Evolutionary conservation across 2,113 vertebrate genomes (phyloP).

Genomic region (Gobius niger): DNA sequence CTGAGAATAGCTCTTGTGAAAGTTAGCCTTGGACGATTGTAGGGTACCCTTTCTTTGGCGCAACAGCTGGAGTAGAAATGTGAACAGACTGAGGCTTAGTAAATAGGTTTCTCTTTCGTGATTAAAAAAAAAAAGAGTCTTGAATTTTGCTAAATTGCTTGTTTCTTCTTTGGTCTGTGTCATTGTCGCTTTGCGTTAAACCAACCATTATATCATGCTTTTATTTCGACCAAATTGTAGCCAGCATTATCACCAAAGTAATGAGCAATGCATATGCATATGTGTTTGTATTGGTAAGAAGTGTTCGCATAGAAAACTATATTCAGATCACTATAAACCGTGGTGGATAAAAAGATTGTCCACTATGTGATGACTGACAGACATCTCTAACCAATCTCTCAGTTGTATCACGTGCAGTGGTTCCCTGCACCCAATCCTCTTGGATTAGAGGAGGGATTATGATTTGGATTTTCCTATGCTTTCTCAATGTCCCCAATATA

Average conservation of each 20-base stretch:
- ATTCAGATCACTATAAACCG: slow-evolving; percentile 45
- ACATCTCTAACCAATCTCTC: slow-evolving; percentile 67
- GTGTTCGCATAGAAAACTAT: background rate
- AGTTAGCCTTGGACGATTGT: slow-evolving; percentile 5
- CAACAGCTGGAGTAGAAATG: slow-evolving; percentile 63
- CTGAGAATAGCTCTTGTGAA: too few species aligned
- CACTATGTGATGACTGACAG: slow-evolving; percentile 74
- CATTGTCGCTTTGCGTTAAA: background rate
- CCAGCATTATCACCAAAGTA: background rate
- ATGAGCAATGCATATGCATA: background rate
- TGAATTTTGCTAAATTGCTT: background rate
- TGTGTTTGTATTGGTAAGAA: background rate
- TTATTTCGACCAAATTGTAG: background rate
- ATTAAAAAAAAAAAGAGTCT: too few species aligned
- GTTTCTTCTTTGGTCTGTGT: background rate
- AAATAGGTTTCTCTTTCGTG: too few species aligned
- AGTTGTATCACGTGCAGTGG: slow-evolving; percentile 50
- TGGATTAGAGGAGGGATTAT: slow-evolving; percentile 76
- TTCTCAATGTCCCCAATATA: slow-evolving; percentile 45
- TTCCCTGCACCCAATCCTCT: slow-evolving; percentile 71
- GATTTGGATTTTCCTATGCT: slow-evolving; percentile 66
- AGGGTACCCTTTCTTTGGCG: slow-evolving; percentile 29
- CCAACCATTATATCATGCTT: background rate
- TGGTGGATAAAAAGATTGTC: slow-evolving; percentile 68
- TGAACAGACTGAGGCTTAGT: slow-evolving; percentile 4